Evolutionary conservation across 2,797 vertebrate genomes (phyloP), one percentile per base, ranked within the genome.

Genomic region (Lepilemur ruficaudatus): DNA sequence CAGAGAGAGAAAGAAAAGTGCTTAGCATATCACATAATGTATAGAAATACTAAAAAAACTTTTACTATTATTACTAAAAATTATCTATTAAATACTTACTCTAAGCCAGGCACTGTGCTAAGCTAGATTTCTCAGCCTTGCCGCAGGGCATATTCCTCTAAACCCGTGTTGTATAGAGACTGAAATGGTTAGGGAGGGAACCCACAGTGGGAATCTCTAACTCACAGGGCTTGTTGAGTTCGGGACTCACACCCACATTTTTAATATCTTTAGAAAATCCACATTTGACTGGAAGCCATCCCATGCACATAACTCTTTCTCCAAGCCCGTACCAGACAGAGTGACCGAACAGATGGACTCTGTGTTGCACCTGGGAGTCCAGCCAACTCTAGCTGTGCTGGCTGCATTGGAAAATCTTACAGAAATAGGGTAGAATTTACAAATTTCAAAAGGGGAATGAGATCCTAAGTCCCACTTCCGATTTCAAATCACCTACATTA

Each of bases 281-380:
- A 73, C 2, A 91, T 76, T 63, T 76, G 82, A 69, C 52, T 94
- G 90, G 89, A 92, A 92, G n/a, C 63, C 43, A 32, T 92, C 78
- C 80, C 50, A 20, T 59, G 15, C 41, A 41, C 46, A 84, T 46
- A 76, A 48, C 14, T 86, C 65, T 67, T 94, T 93, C 73, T 93
- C 86, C 30, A 59, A 90, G 35, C 55, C 76, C 83, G 48, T 73
- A 73, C 35, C 67, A 86, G 91, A 67, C 86, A 41, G 25, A 75
- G 80, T 92, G 90, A 94, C 65, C 2, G 1, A 97, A 83, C 96
- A 98, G 97, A 97, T 97, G 97, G 97, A 48, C 69, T 30, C 85
- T 79, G 78, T 59, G 23, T 76, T 75, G 84, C 30, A 22, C 59
- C 91, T 55, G 52, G 92, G 84, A 97, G 50, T 55, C 50, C 70